Conservation (phyloP, 1,140 invertebrate genomes). For the Solen grandis region DNA sequence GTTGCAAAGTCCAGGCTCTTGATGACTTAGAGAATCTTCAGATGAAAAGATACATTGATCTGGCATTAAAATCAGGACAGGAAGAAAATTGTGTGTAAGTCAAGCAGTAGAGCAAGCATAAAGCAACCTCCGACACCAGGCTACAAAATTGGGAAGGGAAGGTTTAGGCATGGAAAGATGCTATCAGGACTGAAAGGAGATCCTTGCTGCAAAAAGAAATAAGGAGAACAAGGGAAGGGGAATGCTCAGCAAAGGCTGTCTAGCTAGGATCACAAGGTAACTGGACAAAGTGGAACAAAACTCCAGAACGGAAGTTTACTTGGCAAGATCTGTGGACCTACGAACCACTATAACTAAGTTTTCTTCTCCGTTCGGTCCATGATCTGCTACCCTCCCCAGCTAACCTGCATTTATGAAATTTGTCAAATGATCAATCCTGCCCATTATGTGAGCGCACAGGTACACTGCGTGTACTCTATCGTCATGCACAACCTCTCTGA, state of each 20-base stretch:
- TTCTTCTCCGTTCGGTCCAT: conserved; percentile 42
- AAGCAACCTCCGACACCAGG: not conserved
- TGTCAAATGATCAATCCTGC: no score
- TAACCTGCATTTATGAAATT: no score
- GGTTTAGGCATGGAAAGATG: not conserved
- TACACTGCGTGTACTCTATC: no score
- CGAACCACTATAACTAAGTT: conserved; percentile 30
- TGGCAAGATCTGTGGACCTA: conserved; percentile 45
- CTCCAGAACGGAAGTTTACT: conserved; percentile 44
- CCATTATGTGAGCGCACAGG: no score
- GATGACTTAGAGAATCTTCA: not conserved
- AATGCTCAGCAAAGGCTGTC: conserved; percentile 8
- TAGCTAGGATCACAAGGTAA: no score
- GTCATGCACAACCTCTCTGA: no score
- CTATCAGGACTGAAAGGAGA: no score
- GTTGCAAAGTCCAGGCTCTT: conserved; percentile 1
- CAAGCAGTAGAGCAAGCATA: no score
- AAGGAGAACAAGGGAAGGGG: not conserved
- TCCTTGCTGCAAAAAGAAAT: conserved; percentile 20
- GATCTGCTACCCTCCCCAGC: conserved; percentile 26
- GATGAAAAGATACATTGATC: not conserved
- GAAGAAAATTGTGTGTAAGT: conserved; percentile 35
- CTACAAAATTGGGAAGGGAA: conserved; percentile 2
- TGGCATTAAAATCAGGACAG: conserved; percentile 3
- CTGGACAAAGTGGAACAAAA: conserved; percentile 19